These are phyloP conservation scores for Glossophaga mutica DNA, from an alignment of 2,797 vertebrate species.

Conservation along the genomic window DNA sequence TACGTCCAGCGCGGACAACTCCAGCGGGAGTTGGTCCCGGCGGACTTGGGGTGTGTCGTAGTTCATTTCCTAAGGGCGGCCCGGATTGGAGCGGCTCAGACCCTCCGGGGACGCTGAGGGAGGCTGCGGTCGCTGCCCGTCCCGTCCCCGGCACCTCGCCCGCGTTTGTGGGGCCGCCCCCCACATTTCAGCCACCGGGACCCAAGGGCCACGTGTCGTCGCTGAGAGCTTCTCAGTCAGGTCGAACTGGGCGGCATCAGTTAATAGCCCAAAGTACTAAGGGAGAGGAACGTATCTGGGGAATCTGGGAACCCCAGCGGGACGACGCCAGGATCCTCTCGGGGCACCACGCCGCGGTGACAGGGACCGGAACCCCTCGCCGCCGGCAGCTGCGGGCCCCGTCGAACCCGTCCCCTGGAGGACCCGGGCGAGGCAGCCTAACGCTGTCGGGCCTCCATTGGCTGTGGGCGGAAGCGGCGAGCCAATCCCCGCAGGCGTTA, in stretches of 20 bases:
- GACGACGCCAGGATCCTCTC: background rate
- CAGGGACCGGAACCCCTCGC: accelerated
- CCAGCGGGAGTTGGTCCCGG: background rate
- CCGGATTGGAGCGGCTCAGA: background rate
- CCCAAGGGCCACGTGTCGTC: background rate
- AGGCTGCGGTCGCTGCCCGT: too few species aligned
- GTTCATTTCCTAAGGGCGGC: background rate
- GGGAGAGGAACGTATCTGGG: background rate
- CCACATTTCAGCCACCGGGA: background rate
- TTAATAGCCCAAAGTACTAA: background rate
- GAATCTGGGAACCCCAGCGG: background rate
- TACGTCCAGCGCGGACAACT: too few species aligned
- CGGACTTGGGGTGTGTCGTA: accelerated
- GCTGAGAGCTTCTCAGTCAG: background rate
- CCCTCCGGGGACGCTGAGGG: too few species aligned
- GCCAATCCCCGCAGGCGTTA: background rate
- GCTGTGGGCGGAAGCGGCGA: background rate
- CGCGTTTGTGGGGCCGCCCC: background rate
- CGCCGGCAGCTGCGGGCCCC: accelerated
- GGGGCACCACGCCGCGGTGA: accelerated
- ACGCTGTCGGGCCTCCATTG: background rate
- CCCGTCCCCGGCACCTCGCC: background rate
- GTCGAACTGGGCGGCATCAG: background rate
- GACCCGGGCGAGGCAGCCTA: background rate
- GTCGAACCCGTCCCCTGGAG: accelerated